phyloP scores from a whole-genome alignment of 2,888 invertebrate species.

The Ophion obscuratus region DNA sequence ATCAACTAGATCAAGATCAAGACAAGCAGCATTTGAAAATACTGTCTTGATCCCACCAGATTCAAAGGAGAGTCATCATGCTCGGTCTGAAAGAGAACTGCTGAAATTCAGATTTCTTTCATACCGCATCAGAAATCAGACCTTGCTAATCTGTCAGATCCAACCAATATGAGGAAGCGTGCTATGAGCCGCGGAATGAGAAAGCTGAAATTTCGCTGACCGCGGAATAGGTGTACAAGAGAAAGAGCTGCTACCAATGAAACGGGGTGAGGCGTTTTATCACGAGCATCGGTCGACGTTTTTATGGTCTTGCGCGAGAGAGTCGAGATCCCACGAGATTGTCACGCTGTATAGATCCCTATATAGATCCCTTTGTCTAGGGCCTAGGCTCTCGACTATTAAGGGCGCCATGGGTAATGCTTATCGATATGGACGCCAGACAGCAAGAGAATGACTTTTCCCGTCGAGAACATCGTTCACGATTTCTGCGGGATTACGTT shows the following conservation, averaged over 20 bases:
- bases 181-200: not conserved
- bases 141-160: not conserved
- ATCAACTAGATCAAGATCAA: too few species aligned
- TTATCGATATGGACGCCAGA: slow-evolving; percentile 14
- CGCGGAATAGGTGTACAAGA: not conserved
- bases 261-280: not conserved
- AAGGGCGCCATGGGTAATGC: not conserved
- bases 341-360: not conserved
- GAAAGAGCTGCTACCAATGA: slow-evolving; percentile 7
- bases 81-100: too few species aligned
- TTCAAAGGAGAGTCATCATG: too few species aligned
- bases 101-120: too few species aligned
- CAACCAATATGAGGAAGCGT: not conserved
- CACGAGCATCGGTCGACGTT: slow-evolving; percentile 1
- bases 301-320: not conserved
- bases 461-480: slow-evolving; percentile 34
- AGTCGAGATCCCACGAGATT: not conserved
- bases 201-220: slow-evolving; percentile 32
- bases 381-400: not conserved
- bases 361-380: slow-evolving; percentile 7
- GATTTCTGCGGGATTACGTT: slow-evolving; percentile 8
- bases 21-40: too few species aligned
- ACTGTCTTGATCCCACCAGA: too few species aligned
- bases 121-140: too few species aligned
- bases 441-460: slow-evolving; percentile 30